Evolutionary conservation across 2,888 invertebrate genomes (phyloP), one percentile per base, ranked within the genome.

Genomic region (Drosophila rellima): DNA sequence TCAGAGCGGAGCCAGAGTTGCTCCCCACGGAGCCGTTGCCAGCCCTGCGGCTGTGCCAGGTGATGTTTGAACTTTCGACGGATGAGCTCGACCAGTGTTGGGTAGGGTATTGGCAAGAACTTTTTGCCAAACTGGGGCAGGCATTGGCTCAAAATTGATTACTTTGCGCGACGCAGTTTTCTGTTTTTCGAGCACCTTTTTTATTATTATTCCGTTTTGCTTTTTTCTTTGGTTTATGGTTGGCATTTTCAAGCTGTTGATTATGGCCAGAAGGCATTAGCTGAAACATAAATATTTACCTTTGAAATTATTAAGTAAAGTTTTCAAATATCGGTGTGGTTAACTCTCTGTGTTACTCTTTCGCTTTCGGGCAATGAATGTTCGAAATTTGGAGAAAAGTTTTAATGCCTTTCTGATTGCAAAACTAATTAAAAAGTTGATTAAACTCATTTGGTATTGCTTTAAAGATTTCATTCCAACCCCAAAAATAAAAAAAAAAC

Each of bases 371-470:
- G 59, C 45, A 47, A 51, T 65, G 67, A 67, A 71, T 75, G 67
- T 47, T 60, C 64, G 48, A 62, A 76, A 67, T 76, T 76, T 76
- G 67, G 54, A 54, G 61, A 17, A 69, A 76, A 79, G 72, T 71
- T 80, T 70, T 50, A 56, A 70, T 71, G 69, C 74, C 63, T 68
- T 76, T 80, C 78, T 75, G 88, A 85, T 85, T 80, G 88, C 82
- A 77, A 85, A 85, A 85, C 85, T 85, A 85, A 85, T 85, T 85
- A 85, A 85, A 85, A 87, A 85, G 85, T 87, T 87, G 70, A 82
- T 83, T 66, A 80, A 84, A 80, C 73, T 84, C 74, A 77, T 69
- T 80, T 70, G 74, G 56, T 55, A 82, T 87, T 80, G 69, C 82
- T 76, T 82, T 75, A 74, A 83, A 79, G 77, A 73, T 70, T 76